Conservation (phyloP, 2,797 vertebrate genomes). For the Cetoscarus ocellatus region DNA sequence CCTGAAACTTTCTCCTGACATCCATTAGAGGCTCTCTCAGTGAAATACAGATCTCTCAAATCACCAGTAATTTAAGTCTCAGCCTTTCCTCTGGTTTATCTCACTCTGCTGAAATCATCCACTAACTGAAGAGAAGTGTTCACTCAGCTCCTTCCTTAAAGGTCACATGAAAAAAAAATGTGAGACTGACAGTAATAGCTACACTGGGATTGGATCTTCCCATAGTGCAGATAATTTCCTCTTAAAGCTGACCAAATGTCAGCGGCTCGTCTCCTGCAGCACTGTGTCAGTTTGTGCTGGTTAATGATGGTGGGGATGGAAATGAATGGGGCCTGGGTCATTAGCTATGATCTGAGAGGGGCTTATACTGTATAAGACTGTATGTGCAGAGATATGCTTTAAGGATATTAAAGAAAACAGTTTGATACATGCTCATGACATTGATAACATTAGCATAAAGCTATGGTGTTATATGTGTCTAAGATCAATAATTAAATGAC, state of each 20-base stretch:
- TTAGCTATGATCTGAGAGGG: conserved; percentile 40
- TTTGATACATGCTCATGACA: conserved; percentile 3
- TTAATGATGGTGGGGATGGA: conserved; percentile 22
- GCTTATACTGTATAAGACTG: conserved; percentile 34
- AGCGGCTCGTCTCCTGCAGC: conserved; percentile 42
- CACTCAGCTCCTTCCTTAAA: conserved; percentile 78
- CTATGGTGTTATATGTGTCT: not conserved
- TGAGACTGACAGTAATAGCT: conserved; percentile 66
- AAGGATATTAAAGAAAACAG: conserved; percentile 42
- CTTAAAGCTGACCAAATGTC: conserved; percentile 76
- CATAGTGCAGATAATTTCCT: conserved; percentile 59
- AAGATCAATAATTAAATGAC: not conserved
- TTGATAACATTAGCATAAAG: not conserved
- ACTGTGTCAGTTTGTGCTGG: conserved; percentile 34
- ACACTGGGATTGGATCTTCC: conserved; percentile 60
- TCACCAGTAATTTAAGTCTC: conserved; percentile 56
- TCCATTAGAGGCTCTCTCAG: conserved; percentile 18
- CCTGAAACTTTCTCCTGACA: conserved; percentile 9
- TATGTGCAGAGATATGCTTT: conserved; percentile 17
- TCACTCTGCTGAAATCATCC: conserved; percentile 58
- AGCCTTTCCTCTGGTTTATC: conserved; percentile 63
- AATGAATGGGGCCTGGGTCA: conserved; percentile 44
- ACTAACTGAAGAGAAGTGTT: conserved; percentile 61
- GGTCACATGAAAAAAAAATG: conserved; percentile 67
- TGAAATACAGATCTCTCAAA: conserved; percentile 33